Base-by-base conservation (phyloP, 2,113 vertebrate species). In the Phalacrocorax brasilianus region DNA sequence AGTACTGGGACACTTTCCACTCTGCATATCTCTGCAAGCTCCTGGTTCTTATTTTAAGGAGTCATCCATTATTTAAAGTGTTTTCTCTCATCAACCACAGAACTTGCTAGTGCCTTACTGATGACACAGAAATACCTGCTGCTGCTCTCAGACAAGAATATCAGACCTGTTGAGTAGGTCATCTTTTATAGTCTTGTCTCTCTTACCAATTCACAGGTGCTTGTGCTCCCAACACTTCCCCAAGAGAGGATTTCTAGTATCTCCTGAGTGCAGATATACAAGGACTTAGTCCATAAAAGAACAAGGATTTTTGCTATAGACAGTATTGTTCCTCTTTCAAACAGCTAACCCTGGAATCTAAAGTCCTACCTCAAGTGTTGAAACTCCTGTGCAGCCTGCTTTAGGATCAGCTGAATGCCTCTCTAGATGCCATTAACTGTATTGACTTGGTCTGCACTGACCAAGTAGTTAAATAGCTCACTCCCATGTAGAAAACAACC, bases 181-280 rank as follows among this genome's bases (percentile, higher is more conserved):
- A 35, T 33, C 35, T 74, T 0, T 35, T 38, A 13, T 0, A 67
- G 14, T 27, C n/a, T 22, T 50, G 11, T 22, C 27, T 91, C n/a
- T 8, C 15, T 72, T n/a, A n/a, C 2, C 17, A 32, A 13, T 58
- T 68, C 44, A 55, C 0, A 0, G 5, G 3, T n/a, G 4, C 44
- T 80, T 72, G 17, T 45, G 9, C 16, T 76, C 32, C 44, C 1
- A 2, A 22, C 8, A 14, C 4, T 72, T 50, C 42, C 59, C 47
- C 68, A 72, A 6, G 32, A 65, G 27, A 40, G 19, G 42, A 52
- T 76, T 83, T 91, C 28, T 44, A 12, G 9, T 17, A 11, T 11
- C 21, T 72, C 28, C 38, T 59, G 44, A 55, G 28, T 26, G 28
- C 49, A 93, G 42, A 93, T 93, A 49, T 28, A 53, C 4, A 38